Percentiles rank a stretch among this genome's conserved stretches.
These are phyloP conservation scores for Ditylenchus weischeri DNA, from an alignment of 2,888 invertebrate genomes.

Conservation along the genomic window DNA sequence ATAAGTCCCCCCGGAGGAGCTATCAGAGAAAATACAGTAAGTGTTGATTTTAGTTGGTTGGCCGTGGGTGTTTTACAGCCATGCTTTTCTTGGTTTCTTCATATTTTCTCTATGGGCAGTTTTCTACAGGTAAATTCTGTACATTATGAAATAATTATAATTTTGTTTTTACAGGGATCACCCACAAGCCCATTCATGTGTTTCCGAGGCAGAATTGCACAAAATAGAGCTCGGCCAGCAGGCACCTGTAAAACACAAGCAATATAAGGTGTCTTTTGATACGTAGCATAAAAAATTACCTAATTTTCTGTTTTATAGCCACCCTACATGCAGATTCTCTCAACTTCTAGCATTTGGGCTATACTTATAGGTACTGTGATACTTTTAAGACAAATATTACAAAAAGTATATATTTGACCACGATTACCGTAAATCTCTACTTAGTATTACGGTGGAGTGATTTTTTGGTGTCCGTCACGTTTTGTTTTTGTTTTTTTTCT, in stretches of 20 bases:
- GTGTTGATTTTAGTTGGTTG: conserved; percentile 39
- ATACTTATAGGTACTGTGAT: conserved; percentile 12
- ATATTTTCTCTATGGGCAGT: conserved; percentile 19
- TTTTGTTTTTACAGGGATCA: not conserved
- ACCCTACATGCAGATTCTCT: conserved; percentile 33
- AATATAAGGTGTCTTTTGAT: not conserved
- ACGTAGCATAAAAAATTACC: not conserved
- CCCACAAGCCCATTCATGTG: conserved; percentile 8
- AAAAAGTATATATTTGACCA: too few species aligned
- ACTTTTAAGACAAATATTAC: too few species aligned
- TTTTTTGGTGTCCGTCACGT: too few species aligned
- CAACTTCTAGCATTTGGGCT: conserved; percentile 13
- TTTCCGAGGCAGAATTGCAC: conserved; percentile 8
- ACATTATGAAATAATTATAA: too few species aligned
- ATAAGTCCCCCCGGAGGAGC: too few species aligned
- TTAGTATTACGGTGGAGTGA: too few species aligned
- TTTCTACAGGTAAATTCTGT: conserved; percentile 16
- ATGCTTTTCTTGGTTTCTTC: conserved; percentile 34
- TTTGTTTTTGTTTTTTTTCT: too few species aligned
- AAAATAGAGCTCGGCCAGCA: conserved; percentile 11
- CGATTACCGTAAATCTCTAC: too few species aligned
- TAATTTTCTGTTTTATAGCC: conserved; percentile 30
- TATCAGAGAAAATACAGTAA: too few species aligned
- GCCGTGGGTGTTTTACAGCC: conserved; percentile 45
- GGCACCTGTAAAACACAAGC: not conserved